A percentile compares a stretch with the other conserved stretches of the same genome.
Conservation (phyloP, 2,113 vertebrate species). For the Cyanoramphus novaezelandiae region DNA sequence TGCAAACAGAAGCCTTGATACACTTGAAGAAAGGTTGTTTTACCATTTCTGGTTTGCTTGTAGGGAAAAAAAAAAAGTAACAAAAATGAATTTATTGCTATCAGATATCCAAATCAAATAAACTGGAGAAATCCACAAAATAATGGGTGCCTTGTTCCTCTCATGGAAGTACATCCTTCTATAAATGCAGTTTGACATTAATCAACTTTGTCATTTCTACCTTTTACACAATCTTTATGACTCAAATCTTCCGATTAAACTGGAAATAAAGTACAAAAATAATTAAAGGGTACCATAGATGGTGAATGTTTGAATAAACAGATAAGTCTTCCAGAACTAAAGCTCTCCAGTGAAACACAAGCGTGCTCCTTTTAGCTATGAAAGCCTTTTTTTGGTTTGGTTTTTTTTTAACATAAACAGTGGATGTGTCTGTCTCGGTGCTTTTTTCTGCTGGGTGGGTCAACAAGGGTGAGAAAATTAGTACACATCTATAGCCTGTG, state of each 20-base stretch:
- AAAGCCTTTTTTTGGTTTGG: neutral
- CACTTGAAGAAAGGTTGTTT: neutral
- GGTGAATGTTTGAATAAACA: neutral
- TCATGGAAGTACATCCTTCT: slow-evolving; percentile 23
- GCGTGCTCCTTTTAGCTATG: neutral
- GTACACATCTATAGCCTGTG: neutral
- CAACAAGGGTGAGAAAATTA: neutral
- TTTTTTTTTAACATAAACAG: neutral
- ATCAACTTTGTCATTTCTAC: slow-evolving; percentile 10
- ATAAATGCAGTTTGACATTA: slow-evolving; percentile 26
- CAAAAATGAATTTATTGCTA: neutral
- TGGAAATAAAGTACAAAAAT: neutral
- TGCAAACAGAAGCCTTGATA: neutral
- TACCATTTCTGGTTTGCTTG: neutral
- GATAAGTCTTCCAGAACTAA: neutral
- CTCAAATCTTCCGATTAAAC: slow-evolving; percentile 2
- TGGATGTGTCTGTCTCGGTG: neutral
- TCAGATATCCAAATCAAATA: slow-evolving; percentile 61
- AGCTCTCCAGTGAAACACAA: neutral
- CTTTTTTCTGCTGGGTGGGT: neutral
- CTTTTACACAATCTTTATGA: slow-evolving; percentile 12
- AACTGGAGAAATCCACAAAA: slow-evolving; percentile 45
- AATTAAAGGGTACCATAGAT: neutral
- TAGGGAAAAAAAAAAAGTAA: neutral
- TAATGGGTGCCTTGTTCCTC: slow-evolving; percentile 11